Conservation (phyloP, 2,113 vertebrate genomes). For the Lepus europaeus region DNA sequence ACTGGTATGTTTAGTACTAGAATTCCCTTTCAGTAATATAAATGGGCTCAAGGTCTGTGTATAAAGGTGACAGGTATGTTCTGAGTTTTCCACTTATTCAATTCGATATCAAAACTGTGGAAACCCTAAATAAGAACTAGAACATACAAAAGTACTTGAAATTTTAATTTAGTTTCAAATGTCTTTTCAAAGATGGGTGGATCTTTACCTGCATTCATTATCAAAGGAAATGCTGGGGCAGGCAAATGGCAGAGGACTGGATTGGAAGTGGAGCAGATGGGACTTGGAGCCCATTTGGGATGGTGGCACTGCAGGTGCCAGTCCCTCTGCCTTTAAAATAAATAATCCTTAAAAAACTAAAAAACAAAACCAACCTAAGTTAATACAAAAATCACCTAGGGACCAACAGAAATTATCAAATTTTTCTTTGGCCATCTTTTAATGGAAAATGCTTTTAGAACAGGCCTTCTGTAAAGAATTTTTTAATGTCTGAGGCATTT, state of each 20-base stretch:
- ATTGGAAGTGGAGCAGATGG: no score
- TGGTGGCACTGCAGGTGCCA: no score
- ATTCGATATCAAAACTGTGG: no score
- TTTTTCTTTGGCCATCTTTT: background rate
- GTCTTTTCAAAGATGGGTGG: background rate
- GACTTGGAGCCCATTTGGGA: no score
- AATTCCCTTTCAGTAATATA: background rate
- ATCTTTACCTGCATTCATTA: background rate
- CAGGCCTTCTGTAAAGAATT: background rate
- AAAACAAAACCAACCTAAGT: no score
- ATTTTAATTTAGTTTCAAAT: background rate
- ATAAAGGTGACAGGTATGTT: background rate
- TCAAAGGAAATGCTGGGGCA: background rate
- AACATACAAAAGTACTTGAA: constrained; percentile 3
- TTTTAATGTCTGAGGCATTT: background rate
- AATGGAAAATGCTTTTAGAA: background rate
- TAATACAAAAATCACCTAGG: background rate
- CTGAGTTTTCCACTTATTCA: background rate
- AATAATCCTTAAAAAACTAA: no score
- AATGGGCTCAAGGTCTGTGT: background rate
- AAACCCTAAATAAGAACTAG: background rate
- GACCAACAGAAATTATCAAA: background rate
- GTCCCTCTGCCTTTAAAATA: no score
- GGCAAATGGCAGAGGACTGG: no score
- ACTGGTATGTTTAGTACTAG: background rate